Evolutionary conservation across 64 coral and sea anemone species (phyloP).

Genomic region (Orbicella faveolata): DNA sequence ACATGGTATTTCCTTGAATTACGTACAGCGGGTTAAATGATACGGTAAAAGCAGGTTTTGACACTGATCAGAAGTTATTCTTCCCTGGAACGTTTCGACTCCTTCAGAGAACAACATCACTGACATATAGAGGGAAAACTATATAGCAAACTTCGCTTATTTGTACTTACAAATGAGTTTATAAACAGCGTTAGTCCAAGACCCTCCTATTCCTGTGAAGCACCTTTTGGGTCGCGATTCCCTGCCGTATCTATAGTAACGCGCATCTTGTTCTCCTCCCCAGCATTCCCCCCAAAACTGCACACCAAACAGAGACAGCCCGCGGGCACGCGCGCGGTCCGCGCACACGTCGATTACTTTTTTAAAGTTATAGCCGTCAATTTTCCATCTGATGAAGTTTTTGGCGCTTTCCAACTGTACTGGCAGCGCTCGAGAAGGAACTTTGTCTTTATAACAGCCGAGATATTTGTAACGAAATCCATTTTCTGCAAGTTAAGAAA

Average conservation of each 20-base stretch:
- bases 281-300: constrained; percentile 9
- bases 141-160: no score
- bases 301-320: neutral
- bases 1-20: no score
- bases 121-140: no score
- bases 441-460: neutral
- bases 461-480: constrained; percentile 5
- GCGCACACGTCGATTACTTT: constrained; percentile 26
- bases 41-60: no score
- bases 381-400: neutral
- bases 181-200: constrained; percentile 26
- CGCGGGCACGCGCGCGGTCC: neutral
- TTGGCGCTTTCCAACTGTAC: neutral
- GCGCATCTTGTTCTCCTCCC: neutral
- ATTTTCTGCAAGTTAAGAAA: neutral
- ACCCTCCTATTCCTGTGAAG: neutral
- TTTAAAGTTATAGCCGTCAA: constrained; percentile 18
- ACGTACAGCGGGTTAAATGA: no score
- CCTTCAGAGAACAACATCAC: no score
- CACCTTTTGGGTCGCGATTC: neutral
- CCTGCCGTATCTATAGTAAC: neutral
- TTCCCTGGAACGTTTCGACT: no score
- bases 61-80: no score
- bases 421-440: neutral
- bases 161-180: neutral